Base-by-base conservation (phyloP, 2,888 invertebrate species). In the Hymenopus coronatus region DNA sequence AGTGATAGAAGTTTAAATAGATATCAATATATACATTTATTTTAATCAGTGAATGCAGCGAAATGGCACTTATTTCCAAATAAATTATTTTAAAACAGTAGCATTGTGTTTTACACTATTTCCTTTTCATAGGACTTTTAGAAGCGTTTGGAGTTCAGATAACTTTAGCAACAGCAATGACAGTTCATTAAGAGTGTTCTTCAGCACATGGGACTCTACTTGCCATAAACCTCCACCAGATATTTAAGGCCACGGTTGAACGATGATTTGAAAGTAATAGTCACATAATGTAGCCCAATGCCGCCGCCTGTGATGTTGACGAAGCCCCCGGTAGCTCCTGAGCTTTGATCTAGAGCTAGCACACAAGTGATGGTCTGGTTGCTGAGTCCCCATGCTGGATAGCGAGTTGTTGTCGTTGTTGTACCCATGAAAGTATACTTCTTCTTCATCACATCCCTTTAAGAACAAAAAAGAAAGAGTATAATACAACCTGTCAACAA, bases 301-400 rank as follows among this genome's bases (percentile, higher is more conserved):
- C 94, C 94, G 54, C 94, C 94, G 0, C 83, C 82, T 1, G 91
- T 70, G 0, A 94, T 90, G 8, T 91, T 92, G 1, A 93, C 93
- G 89, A 91, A 92, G 27, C 94, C 94, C 12, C 94, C 94, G 0
- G 93, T 93, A 0, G 94, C 94, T 81, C 93, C 92, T 81, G 92
- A 92, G 70, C 93, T 92, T 89, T 93, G 93, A 91, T 94, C 94
- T 20, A 92, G 90, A 1, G 93, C 92, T 20, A 91, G 91, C 20
- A 94, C 91, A 90, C 93, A 92, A 0, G 93, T 93, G 88, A 94
- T 93, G 15, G 86, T 90, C 27, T 91, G 90, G 88, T 89, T 90
- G 20, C 27, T 88, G n/a, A 82, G 82, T 33, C 91, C 90, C 82
- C 88, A 70, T 7, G 90, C 33, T 12, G 91, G 92, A 90, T 92